A percentile compares a stretch with the other conserved stretches of the same genome.
These are phyloP conservation scores for Graphium colonna DNA, from an alignment of 2,888 invertebrate species.

Conservation along the genomic window DNA sequence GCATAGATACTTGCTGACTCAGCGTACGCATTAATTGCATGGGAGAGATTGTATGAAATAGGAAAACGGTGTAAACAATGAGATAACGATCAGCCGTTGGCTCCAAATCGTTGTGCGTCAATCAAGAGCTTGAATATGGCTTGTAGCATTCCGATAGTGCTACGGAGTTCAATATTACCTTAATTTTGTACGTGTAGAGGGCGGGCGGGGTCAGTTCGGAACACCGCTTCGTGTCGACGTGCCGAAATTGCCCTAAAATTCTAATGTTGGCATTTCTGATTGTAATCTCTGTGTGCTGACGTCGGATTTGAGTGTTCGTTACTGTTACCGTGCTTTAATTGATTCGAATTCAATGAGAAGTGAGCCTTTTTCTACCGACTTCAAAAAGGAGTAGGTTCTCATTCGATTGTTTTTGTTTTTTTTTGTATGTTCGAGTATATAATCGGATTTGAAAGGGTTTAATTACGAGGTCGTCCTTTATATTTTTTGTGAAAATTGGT, in stretches of 20 bases:
- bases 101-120: constrained; percentile 57
- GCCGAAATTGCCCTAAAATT: constrained; percentile 21
- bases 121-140: constrained; percentile 49
- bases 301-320: constrained; percentile 4
- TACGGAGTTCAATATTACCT: constrained; percentile 51
- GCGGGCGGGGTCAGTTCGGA: constrained; percentile 39
- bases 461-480: too few species aligned
- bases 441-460: too few species aligned
- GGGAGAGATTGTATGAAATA: constrained; percentile 33
- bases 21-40: constrained; percentile 35
- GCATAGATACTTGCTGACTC: constrained; percentile 41
- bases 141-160: too few species aligned
- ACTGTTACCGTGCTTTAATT: neutral
- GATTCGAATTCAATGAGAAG: neutral
- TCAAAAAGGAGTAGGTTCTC: too few species aligned
- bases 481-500: too few species aligned
- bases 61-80: constrained; percentile 52
- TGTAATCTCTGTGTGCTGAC: constrained; percentile 7
- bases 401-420: neutral
- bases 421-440: too few species aligned
- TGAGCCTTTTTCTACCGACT: neutral
- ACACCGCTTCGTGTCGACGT: constrained; percentile 15
- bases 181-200: constrained; percentile 50
- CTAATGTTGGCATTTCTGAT: constrained; percentile 14
- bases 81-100: constrained; percentile 55